Evolutionary conservation across 23 tunicate genomes (phyloP).

Genomic region (Halocynthia roretzi): DNA sequence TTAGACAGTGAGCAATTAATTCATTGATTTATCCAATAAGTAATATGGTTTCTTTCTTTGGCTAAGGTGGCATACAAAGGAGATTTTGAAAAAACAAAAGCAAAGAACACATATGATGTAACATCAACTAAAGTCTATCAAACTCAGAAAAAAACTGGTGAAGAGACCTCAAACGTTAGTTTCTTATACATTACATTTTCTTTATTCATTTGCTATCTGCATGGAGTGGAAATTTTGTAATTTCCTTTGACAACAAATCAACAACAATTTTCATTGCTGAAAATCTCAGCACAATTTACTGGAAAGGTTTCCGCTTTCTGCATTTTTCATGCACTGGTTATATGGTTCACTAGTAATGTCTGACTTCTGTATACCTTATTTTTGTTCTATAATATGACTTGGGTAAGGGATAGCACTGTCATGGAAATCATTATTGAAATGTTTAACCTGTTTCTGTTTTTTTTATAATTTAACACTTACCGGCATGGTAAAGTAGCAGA

Average conservation of each 20-base stretch:
- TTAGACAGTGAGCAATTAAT: background rate
- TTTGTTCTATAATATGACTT: no score
- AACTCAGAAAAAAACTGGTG: constrained; percentile 27
- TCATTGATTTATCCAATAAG: background rate
- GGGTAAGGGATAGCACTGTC: no score
- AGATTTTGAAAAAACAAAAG: constrained; percentile 58
- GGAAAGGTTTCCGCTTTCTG: no score
- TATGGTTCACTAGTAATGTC: no score
- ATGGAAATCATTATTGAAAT: background rate
- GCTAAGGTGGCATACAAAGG: constrained; percentile 44
- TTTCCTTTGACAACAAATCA: no score
- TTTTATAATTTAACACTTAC: background rate
- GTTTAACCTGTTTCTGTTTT: background rate
- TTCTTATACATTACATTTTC: background rate
- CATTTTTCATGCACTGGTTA: no score
- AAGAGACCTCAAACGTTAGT: constrained; percentile 14
- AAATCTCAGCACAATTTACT: no score
- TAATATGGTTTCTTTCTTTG: background rate
- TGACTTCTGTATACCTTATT: no score
- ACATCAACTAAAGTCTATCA: constrained; percentile 55
- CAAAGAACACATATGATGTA: constrained; percentile 42
- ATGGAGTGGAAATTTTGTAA: background rate
- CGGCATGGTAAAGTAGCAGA: background rate
- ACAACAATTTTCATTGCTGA: no score
- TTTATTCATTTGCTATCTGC: background rate